Base-by-base conservation (phyloP, 2,888 invertebrate species). In the Psococerastis gibbosa region DNA sequence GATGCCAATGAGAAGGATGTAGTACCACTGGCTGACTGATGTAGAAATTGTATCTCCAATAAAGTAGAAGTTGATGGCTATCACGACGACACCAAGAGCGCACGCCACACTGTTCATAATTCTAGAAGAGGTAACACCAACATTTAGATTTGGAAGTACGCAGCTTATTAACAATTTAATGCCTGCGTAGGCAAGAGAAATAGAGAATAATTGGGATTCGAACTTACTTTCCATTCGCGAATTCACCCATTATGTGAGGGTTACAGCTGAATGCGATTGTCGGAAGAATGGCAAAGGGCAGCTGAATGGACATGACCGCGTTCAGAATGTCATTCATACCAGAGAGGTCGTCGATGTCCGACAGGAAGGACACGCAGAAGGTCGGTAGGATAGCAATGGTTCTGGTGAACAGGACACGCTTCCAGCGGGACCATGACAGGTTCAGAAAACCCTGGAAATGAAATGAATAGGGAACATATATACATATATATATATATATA, bases 241-340 rank as follows among this genome's bases (percentile, higher is more conserved):
- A 88, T 53, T 81, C 76, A 27, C 81, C 80, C 88, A 89, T 89
- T 42, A 88, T 75, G 38, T 70, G 64, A 2, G 61, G 57, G 51
- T 77, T 77, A 45, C 81, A 79, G 1, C 85, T 85, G 56, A 89
- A 87, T 0, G 85, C 84, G 45, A 89, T 75, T 2, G 82, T 78
- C 3, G 88, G 88, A 47, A 88, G 67, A 2, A 81, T 73, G 1
- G 88, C 88, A 57, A 88, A 88, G 0, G 88, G 88, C 49, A 89
- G 62, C 59, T 85, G 85, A 13, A 88, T 62, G 50, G 80, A 76
- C 84, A 87, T 84, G 4, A 88, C 69, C 1, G 83, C 83, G 60
- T 88, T 88, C 34, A 89, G 62, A 27, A 79, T 63, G 57, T 87
- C 85, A 59, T 88, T 89, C 81, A 89, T 78, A 23, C 69, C 66